Base-by-base conservation (phyloP, 2,888 invertebrate genomes). In the Brenthis ino region DNA sequence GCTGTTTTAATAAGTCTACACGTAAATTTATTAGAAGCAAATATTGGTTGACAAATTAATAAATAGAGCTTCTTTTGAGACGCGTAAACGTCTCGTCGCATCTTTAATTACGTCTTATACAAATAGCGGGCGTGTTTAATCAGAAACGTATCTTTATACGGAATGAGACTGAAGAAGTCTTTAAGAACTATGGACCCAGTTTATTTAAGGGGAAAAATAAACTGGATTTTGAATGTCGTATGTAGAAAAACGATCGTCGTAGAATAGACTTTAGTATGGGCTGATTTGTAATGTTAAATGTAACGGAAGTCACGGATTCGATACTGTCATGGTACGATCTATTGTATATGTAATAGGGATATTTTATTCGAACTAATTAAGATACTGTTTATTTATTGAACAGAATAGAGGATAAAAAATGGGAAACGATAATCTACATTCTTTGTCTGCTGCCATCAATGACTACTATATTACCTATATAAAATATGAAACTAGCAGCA, bases 51-150 rank as follows among this genome's bases (percentile, higher is more conserved):
- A 79, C 86, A 88, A 88, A 91, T 91, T 87, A 90, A 89, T 91
- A 89, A 91, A 89, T 90, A 85, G 81, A 77, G 84, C 86, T 92
- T 91, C 90, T 91, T 92, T 92, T 90, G 90, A 89, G 75, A 76
- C 75, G 79, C 75, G 79, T 79, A 77, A 80, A 80, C 84, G 82
- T 79, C 84, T 79, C 84, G 82, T 80, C 85, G 85, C 83, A 84
- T 87, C 88, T 86, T 89, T 91, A 91, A 91, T 91, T 90, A 91
- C 87, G 83, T 69, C 80, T 80, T 82, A 78, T 80, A 83, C 85
- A 92, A 91, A 91, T 82, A 88, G 79, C 72, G 73, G 85, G 82
- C 82, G 82, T 86, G 83, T 90, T 89, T 88, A 87, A 85, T 85
- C 83, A 85, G 77, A 81, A 82, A 85, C 86, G 90, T 89, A 88